A percentile compares a stretch with the other conserved stretches of the same genome.
phyloP scores from a whole-genome alignment of 2,797 vertebrate species.

The Chelon labrosus region DNA sequence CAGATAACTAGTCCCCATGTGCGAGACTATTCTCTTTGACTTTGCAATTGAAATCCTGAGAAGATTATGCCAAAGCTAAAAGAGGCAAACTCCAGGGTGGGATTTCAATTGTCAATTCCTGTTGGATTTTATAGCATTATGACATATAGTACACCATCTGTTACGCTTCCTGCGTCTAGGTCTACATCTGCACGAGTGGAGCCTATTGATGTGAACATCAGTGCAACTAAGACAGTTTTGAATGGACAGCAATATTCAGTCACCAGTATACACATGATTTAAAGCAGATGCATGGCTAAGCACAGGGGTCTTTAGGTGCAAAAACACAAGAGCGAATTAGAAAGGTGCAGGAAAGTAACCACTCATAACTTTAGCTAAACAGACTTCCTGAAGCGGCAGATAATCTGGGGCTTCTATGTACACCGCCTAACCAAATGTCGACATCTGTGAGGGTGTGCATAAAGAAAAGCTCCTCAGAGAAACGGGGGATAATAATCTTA shows the following conservation, averaged over 20 bases:
- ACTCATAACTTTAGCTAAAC: constrained; percentile 81
- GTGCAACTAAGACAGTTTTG: constrained; percentile 51
- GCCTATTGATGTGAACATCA: constrained; percentile 63
- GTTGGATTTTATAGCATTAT: constrained; percentile 83
- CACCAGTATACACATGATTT: constrained; percentile 28
- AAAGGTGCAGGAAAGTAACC: constrained; percentile 75
- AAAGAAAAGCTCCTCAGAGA: constrained; percentile 83
- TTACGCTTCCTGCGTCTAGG: constrained; percentile 68
- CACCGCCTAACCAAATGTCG: constrained; percentile 86
- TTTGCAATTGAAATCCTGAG: constrained; percentile 85
- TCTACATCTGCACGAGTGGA: constrained; percentile 65
- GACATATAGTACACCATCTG: constrained; percentile 83
- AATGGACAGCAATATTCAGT: constrained; percentile 55
- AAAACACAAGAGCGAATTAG: constrained; percentile 51
- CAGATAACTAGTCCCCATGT: constrained; percentile 84
- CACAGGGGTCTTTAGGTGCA: constrained; percentile 55
- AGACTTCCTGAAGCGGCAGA: constrained; percentile 79
- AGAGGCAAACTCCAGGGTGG: constrained; percentile 82
- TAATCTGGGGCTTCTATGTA: constrained; percentile 84
- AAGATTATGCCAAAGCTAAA: constrained; percentile 84
- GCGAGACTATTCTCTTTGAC: constrained; percentile 81
- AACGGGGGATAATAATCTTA: constrained; percentile 85
- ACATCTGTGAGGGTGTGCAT: constrained; percentile 86
- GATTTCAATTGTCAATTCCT: constrained; percentile 84
- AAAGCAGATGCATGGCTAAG: constrained; percentile 59